phyloP scores from a whole-genome alignment of 2,113 vertebrate genomes.

The Ceyx margarethae region DNA sequence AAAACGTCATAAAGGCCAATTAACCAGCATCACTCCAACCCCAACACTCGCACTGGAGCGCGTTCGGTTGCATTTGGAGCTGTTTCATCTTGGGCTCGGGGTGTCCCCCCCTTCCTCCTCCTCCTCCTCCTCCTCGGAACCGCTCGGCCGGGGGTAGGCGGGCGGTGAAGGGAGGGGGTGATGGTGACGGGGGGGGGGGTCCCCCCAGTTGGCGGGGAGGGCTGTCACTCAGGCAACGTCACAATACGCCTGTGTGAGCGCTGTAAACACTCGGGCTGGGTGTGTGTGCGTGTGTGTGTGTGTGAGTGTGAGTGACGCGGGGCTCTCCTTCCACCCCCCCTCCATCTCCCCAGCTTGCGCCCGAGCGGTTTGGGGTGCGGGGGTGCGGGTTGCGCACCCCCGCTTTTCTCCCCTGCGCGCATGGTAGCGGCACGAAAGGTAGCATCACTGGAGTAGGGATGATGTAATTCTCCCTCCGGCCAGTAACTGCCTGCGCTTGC shows the following conservation, averaged over 20 bases:
- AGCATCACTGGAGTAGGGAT: slow-evolving; percentile 25
- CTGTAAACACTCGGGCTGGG: too few relatives aligned
- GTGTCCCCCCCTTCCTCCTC: neutral
- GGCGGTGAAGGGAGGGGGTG: too few relatives aligned
- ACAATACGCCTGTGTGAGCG: too few relatives aligned
- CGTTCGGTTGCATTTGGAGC: fast-evolving
- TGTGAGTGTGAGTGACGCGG: too few relatives aligned
- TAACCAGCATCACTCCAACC: neutral
- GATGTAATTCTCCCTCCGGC: slow-evolving; percentile 57
- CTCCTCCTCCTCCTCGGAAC: neutral
- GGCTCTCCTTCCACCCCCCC: neutral
- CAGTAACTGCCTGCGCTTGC: slow-evolving; percentile 33
- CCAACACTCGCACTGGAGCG: fast-evolving
- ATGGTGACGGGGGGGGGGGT: too few relatives aligned
- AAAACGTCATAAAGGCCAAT: neutral
- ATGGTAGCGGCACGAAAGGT: slow-evolving; percentile 30
- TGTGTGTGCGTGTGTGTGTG: too few relatives aligned
- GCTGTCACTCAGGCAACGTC: too few relatives aligned
- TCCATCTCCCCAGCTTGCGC: neutral
- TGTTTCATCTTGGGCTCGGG: fast-evolving
- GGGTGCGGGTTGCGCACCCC: neutral
- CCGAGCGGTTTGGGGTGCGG: neutral
- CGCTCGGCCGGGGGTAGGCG: neutral
- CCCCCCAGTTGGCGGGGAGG: too few relatives aligned
- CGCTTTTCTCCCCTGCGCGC: neutral